A percentile compares a stretch with the other conserved stretches of the same genome.
Evolutionary conservation across 92 coral and sea anemone species (phyloP).

Genomic region (Porites lobata): DNA sequence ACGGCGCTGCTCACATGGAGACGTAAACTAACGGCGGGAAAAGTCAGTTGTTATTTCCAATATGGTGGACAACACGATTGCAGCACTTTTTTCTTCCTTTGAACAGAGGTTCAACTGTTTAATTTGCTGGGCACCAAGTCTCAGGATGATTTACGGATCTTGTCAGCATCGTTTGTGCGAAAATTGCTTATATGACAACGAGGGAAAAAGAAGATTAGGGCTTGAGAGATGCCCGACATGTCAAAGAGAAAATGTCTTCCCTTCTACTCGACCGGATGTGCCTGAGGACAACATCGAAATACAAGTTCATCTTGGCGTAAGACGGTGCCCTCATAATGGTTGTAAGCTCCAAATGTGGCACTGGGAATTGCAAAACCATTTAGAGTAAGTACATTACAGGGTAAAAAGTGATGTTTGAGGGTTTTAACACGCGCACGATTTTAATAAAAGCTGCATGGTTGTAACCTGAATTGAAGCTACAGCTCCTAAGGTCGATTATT

Average conservation of each 20-base stretch:
- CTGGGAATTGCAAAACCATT: slow-evolving; percentile 89
- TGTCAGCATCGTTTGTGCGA: slow-evolving; percentile 98
- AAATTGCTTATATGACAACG: slow-evolving; percentile 80
- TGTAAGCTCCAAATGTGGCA: slow-evolving; percentile 91
- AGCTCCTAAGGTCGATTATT: no score
- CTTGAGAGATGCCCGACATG: slow-evolving; percentile 96
- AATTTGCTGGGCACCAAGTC: slow-evolving; percentile 89
- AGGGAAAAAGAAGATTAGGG: slow-evolving; percentile 77
- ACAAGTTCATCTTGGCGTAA: slow-evolving; percentile 88
- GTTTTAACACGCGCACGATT: no score
- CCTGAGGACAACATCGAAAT: slow-evolving; percentile 96
- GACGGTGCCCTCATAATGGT: slow-evolving; percentile 78
- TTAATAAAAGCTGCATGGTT: no score
- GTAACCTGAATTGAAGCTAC: no score
- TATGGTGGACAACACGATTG: slow-evolving; percentile 39
- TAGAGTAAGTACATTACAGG: slow-evolving; percentile 61
- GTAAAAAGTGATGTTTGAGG: no score
- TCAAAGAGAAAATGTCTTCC: slow-evolving; percentile 82
- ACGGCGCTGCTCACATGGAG: slow-evolving; percentile 15
- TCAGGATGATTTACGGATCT: slow-evolving; percentile 93
- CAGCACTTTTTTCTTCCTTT: slow-evolving; percentile 26
- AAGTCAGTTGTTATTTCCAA: slow-evolving; percentile 17
- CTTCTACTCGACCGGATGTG: slow-evolving; percentile 79
- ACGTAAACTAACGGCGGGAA: slow-evolving; percentile 78
- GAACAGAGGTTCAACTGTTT: slow-evolving; percentile 92